These are phyloP conservation scores for Ciconia maguari DNA, from an alignment of 2,113 vertebrate species.

Conservation along the genomic window DNA sequence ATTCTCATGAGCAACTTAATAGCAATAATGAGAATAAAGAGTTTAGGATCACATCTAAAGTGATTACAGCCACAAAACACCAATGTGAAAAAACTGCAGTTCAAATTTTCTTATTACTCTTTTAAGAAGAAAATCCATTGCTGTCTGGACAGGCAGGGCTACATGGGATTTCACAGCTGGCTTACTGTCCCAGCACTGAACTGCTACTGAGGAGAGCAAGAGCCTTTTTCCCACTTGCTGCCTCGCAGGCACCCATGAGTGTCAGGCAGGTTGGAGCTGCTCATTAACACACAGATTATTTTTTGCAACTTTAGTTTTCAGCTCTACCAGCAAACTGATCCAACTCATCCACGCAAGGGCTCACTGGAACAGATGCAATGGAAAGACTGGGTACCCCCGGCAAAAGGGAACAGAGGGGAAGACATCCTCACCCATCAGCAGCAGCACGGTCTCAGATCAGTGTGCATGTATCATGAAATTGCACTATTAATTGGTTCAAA, in stretches of 20 bases:
- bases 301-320: background rate
- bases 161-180: background rate
- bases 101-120: background rate
- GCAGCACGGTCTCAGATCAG: background rate
- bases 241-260: background rate
- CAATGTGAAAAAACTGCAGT: background rate
- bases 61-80: background rate
- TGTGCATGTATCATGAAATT: fast-evolving
- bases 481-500: background rate
- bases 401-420: background rate
- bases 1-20: conserved; percentile 47
- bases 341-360: background rate
- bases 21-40: conserved; percentile 15
- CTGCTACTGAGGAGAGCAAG: background rate
- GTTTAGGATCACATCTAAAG: conserved; percentile 23
- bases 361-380: background rate
- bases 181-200: background rate
- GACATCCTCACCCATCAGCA: background rate
- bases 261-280: background rate
- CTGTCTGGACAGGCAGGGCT: background rate
- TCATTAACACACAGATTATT: background rate
- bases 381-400: background rate
- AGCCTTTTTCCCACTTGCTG: background rate
- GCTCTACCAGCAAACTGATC: background rate
- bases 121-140: background rate